phyloP scores from a whole-genome alignment of 2,113 vertebrate genomes.

The Silurus asotus region DNA sequence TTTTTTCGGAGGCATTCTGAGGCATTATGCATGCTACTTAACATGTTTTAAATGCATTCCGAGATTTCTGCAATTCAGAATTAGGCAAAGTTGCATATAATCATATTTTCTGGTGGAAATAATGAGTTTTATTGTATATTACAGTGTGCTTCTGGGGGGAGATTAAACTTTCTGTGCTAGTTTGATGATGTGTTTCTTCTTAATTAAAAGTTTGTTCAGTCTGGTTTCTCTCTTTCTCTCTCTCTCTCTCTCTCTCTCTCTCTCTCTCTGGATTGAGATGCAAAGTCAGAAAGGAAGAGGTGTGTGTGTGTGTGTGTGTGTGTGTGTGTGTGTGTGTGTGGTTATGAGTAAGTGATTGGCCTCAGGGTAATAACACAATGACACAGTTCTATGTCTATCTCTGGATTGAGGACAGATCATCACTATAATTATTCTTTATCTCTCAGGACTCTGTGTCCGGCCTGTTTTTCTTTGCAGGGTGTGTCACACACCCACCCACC shows the following conservation, averaged over 20 bases:
- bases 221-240: slow-evolving; percentile 22
- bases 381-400: slow-evolving; percentile 79
- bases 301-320: too few species aligned
- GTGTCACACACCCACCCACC: slow-evolving; percentile 17
- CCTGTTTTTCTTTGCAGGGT: slow-evolving; percentile 63
- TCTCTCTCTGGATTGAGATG: slow-evolving; percentile 26
- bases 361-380: slow-evolving; percentile 73
- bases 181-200: slow-evolving; percentile 33
- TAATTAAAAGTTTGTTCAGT: slow-evolving; percentile 43
- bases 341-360: slow-evolving; percentile 61
- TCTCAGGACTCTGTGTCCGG: slow-evolving; percentile 66
- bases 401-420: slow-evolving; percentile 76
- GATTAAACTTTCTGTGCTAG: background rate
- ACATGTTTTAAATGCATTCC: background rate
- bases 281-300: slow-evolving; percentile 43
- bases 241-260: slow-evolving; percentile 21
- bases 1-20: background rate
- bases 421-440: slow-evolving; percentile 78
- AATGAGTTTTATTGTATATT: background rate
- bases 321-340: slow-evolving; percentile 19
- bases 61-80: background rate
- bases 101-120: background rate
- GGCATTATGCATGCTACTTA: background rate
- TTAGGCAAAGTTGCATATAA: background rate
- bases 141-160: background rate